phyloP scores from a whole-genome alignment of 2,113 vertebrate species.

The Hymenochirus boettgeri region DNA sequence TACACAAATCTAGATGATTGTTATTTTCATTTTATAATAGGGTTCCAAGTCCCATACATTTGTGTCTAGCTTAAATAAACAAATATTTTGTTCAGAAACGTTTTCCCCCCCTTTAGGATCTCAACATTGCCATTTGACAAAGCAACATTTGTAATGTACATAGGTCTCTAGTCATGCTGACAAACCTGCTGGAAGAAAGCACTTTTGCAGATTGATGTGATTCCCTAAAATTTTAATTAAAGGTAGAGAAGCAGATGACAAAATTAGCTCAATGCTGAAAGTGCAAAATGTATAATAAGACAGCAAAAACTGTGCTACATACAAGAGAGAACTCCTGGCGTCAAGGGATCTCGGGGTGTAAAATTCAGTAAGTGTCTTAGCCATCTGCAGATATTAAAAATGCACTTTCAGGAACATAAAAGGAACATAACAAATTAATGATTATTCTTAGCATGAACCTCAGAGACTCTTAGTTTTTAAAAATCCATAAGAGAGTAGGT shows the following conservation, averaged over 20 bases:
- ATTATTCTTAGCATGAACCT: slow-evolving; percentile 44
- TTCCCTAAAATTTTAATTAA: slow-evolving; percentile 41
- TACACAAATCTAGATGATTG: too few relatives aligned
- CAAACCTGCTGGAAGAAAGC: slow-evolving; percentile 14
- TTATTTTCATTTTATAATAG: too few relatives aligned
- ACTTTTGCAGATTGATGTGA: slow-evolving; percentile 18
- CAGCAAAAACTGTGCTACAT: slow-evolving; percentile 45
- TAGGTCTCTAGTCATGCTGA: slow-evolving; percentile 19
- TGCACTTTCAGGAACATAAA: slow-evolving; percentile 49
- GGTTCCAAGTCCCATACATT: too few relatives aligned
- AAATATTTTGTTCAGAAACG: not conserved
- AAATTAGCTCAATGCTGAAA: slow-evolving; percentile 34
- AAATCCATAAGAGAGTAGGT: slow-evolving; percentile 27
- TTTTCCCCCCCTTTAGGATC: slow-evolving; percentile 3
- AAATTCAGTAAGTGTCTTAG: slow-evolving; percentile 47
- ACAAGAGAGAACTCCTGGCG: slow-evolving; percentile 46
- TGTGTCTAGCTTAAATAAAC: not conserved
- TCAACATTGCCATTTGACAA: not conserved
- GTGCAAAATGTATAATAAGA: slow-evolving; percentile 39
- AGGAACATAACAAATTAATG: slow-evolving; percentile 48
- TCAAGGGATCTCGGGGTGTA: slow-evolving; percentile 41
- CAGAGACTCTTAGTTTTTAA: slow-evolving; percentile 39
- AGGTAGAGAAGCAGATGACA: slow-evolving; percentile 24
- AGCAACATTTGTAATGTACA: slow-evolving; percentile 20
- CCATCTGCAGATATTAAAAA: slow-evolving; percentile 58